Evolutionary conservation across 1,140 invertebrate species (phyloP), one percentile per base, ranked within the genome.

Genomic region (Heliconius eleuchia): DNA sequence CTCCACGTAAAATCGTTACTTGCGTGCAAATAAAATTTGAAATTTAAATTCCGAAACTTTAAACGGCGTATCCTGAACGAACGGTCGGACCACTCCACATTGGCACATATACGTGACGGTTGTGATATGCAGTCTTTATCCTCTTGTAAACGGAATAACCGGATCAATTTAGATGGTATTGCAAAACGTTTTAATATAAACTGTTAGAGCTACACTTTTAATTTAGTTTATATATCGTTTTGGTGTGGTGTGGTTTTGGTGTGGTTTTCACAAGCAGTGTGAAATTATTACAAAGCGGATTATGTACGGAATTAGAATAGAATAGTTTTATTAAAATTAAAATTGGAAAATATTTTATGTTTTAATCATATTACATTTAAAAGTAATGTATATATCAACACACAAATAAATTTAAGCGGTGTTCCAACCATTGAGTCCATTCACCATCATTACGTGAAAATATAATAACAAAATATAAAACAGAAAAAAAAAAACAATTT

Each of bases 21-120:
- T 30, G 11, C n/a, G n/a, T 39, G 16, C 71, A 71, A 76, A 80
- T 80, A 76, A 76, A 74, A 42, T 77, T 74, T 66, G 27, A 60
- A 23, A 50, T 80, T 42, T 72, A 80, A 71, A 80, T 78, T 73
- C 19, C 30, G 52, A 71, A 72, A 80, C 39, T 74, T 73, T 57
- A 71, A 77, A 77, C 55, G 72, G 57, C 57, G 77, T 77, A 77
- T 74, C 77, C 79, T 60, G 72, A 71, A 80, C 42, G 72, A 76
- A 80, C 71, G 50, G 57, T 71, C 74, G 77, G 80, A 80, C 72
- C 78, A 82, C 77, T 84, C 80, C 76, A 78, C 80, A 80, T 79
- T 77, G 79, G 79, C 81, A 83, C 83, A 81, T 81, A 77, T 79
- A 82, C 78, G 76, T 78, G 77, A 80, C 78, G 82, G 76, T 80